Base-by-base conservation (phyloP, 1,140 invertebrate species). In the Lucilia sericata region DNA sequence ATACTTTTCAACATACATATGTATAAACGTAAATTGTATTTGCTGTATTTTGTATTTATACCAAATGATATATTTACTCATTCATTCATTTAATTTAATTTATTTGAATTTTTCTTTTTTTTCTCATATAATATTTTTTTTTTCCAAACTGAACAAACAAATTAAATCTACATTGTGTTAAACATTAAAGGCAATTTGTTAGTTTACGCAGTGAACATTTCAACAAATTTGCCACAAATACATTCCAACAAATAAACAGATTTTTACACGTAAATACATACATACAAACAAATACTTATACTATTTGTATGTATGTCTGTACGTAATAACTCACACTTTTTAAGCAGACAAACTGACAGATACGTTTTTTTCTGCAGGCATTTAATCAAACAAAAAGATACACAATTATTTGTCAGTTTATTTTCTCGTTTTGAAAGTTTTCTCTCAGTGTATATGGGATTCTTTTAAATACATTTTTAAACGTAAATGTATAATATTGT, bases 131-230 rank as follows among this genome's bases (percentile, higher is more conserved):
- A 12, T 55, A 10, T 42, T 42, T 42, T 42, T 42, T 30, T 30
- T 30, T 30, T 2, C 1, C 1, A 42, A 42, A 42, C 42, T 42
- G 51, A 55, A 55, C 51, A 55, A 55, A 55, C 51, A 55, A 55
- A 55, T 55, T 55, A 55, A 55, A n/a, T n/a, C 51, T 55, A 55
- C n/a, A 70, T 70, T 70, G 65, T 70, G 65, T 70, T 70, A 19
- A 70, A 70, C 65, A 70, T 70, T 70, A 25, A 70, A 70, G 65
- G 65, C 65, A 70, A 70, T 70, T 70, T 70, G 65, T 70, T 70
- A 70, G 51, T 55, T 55, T 55, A 55, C 51, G 51, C 42, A 55
- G 51, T 55, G 17, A 19, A n/a, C 8, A 70, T 70, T 25, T 70
- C 65, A 70, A 70, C 65, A 19, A 17, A 55, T 55, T 17, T 55